Percentiles rank a stretch among this genome's conserved stretches.
Evolutionary conservation across 1,140 invertebrate species (phyloP).

Genomic region (Mizuhopecten yessoensis): DNA sequence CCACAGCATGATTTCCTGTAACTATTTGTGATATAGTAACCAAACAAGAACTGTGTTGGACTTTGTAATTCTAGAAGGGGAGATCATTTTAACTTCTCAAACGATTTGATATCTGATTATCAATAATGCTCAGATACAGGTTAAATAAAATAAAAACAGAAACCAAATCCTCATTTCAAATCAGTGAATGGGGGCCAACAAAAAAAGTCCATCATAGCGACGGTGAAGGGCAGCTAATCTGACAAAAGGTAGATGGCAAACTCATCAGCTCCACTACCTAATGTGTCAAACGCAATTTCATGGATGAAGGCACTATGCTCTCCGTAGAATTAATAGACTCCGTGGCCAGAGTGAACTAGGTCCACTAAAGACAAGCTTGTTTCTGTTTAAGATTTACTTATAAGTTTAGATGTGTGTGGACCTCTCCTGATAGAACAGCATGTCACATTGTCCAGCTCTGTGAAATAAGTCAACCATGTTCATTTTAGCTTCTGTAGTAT

Average conservation of each 20-base stretch:
- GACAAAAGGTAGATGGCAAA: conserved; percentile 4
- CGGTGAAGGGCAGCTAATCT: background rate
- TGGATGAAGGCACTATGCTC: background rate
- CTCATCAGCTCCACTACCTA: background rate
- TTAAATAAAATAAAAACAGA: background rate
- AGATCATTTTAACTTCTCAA: background rate
- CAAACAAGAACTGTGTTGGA: background rate
- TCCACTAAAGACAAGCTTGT: background rate
- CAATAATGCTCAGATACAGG: background rate
- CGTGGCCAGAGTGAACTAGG: background rate
- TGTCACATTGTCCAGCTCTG: no score
- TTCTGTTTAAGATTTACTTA: no score
- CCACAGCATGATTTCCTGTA: background rate
- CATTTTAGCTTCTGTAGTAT: no score
- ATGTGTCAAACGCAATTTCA: conserved; percentile 38
- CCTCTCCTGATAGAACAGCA: no score
- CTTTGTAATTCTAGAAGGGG: background rate
- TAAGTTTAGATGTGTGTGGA: no score
- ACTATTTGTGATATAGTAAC: no score
- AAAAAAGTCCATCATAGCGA: background rate
- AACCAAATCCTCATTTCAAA: conserved; percentile 28
- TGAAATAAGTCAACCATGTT: no score
- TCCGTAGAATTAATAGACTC: conserved; percentile 20
- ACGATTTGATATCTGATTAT: background rate
- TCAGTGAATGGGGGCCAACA: background rate